A percentile compares a stretch with the other conserved stretches of the same genome.
Evolutionary conservation across 2,888 invertebrate genomes (phyloP).

Genomic region (Nyleta sp.): DNA sequence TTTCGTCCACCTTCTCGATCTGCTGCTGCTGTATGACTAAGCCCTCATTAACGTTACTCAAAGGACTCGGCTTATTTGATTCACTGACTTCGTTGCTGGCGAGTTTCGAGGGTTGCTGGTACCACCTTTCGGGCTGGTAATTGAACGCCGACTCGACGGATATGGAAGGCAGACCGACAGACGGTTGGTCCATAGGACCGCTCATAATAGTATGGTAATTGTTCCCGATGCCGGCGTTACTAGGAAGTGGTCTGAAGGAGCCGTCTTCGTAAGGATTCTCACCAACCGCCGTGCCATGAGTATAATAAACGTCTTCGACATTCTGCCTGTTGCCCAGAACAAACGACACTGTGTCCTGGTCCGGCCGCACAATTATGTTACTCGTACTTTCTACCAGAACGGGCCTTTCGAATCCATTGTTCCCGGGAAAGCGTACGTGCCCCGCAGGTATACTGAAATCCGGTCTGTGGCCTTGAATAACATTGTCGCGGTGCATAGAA

Average conservation of each 20-base stretch:
- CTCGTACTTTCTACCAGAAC: slow-evolving; percentile 84
- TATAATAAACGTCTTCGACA: slow-evolving; percentile 82
- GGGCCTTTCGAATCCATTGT: slow-evolving; percentile 55
- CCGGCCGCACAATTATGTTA: slow-evolving; percentile 86
- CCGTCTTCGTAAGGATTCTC: slow-evolving; percentile 82
- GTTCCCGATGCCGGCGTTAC: slow-evolving; percentile 76
- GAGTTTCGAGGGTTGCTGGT: slow-evolving; percentile 59
- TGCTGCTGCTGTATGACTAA: slow-evolving; percentile 26
- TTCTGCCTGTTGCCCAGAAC: slow-evolving; percentile 86
- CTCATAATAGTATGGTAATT: slow-evolving; percentile 77
- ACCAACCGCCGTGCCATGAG: slow-evolving; percentile 83
- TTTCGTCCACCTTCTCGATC: slow-evolving; percentile 38
- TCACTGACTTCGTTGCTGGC: slow-evolving; percentile 54
- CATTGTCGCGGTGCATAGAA: slow-evolving; percentile 67
- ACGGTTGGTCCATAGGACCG: slow-evolving; percentile 70
- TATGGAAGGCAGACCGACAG: slow-evolving; percentile 71
- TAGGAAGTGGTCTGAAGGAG: slow-evolving; percentile 70
- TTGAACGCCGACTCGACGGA: slow-evolving; percentile 64
- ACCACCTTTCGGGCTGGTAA: slow-evolving; percentile 72
- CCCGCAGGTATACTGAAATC: slow-evolving; percentile 42
- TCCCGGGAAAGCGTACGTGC: slow-evolving; percentile 57
- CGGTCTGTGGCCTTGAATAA: slow-evolving; percentile 68
- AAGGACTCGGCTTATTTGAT: slow-evolving; percentile 28
- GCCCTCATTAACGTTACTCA: slow-evolving; percentile 6
- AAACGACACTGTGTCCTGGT: slow-evolving; percentile 86